Conservation (phyloP, 1,140 invertebrate species). For the Manduca sexta region DNA sequence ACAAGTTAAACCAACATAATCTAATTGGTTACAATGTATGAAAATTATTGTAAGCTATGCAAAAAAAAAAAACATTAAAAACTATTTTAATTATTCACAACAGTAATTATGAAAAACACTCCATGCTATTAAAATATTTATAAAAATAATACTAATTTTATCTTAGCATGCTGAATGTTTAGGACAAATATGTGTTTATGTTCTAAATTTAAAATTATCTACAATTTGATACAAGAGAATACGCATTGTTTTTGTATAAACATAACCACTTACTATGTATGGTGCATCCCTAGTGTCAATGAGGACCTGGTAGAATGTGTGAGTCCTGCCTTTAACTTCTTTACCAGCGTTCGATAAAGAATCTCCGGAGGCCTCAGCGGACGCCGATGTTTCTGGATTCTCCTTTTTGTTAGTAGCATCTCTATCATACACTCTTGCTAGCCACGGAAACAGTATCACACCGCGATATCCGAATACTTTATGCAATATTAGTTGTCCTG, state of each 20-base stretch:
- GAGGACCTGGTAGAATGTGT: constrained; percentile 97
- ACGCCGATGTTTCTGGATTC: constrained; percentile 34
- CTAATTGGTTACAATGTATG: too few relatives aligned
- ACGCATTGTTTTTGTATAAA: background rate
- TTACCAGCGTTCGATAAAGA: constrained; percentile 78
- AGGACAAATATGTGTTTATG: too few relatives aligned
- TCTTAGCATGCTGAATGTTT: too few relatives aligned
- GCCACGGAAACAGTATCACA: constrained; percentile 96
- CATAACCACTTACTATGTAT: constrained; percentile 86
- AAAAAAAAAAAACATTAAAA: too few relatives aligned
- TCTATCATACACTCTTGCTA: constrained; percentile 94
- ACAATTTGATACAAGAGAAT: too few relatives aligned
- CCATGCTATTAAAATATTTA: too few relatives aligned
- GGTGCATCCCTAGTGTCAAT: constrained; percentile 97
- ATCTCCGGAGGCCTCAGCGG: constrained; percentile 48
- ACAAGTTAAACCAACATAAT: too few relatives aligned
- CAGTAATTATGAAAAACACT: too few relatives aligned
- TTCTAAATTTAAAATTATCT: too few relatives aligned
- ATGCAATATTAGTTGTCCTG: constrained; percentile 96
- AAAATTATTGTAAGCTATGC: too few relatives aligned
- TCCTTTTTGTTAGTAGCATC: constrained; percentile 79
- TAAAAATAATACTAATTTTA: too few relatives aligned
- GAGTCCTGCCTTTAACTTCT: constrained; percentile 92
- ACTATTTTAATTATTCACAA: too few relatives aligned
- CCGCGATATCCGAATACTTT: constrained; percentile 96